Base-by-base conservation (phyloP, 2,888 invertebrate genomes). In the Eristalinus sepulchralis region DNA sequence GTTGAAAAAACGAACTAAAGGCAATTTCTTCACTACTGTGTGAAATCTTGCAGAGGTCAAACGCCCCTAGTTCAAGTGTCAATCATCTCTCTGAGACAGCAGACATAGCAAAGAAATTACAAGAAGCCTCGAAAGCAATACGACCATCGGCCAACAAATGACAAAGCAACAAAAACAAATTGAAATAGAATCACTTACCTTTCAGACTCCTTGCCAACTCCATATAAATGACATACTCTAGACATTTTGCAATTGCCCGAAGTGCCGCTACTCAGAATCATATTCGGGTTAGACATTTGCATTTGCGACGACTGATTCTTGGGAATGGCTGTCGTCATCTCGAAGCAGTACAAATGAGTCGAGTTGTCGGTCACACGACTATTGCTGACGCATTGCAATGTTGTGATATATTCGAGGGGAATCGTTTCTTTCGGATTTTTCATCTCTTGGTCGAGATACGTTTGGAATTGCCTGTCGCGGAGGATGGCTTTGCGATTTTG, bases 371-470 rank as follows among this genome's bases (percentile, higher is more conserved):
- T 92, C 93, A 88, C 94, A 17, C 93, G 92, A 77, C 90, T 92
- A 71, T 93, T 93, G 88, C 91, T 92, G 24, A 93, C 92, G 88
- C 92, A 92, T 79, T 93, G 93, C 81, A 93, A 72, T 24, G 93
- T 92, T 20, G 92, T 92, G 20, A 93, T 91, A 88, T 94, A 94
- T 70, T 96, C 95, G 88, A 97, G 93, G 5, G 94, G 93, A 90
- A 97, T 95, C 24, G 94, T 93, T 92, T 97, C 97, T 90, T 96
- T 96, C 24, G 95, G 90, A 47, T 94, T 93, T 47, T 94, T 94
- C 92, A 95, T 95, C 72, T 95, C 95, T 88, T 95, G 95, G 90
- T 97, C 97, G 5, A 95, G 93, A 89, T 95, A 96, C 90, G 96
- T 96, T 88, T 95, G 94, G 33, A 97, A 93, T 90, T 95, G 95